A percentile compares a stretch with the other conserved stretches of the same genome.
These are phyloP conservation scores for Selenia dentaria DNA, from an alignment of 2,888 invertebrate species.

Conservation along the genomic window DNA sequence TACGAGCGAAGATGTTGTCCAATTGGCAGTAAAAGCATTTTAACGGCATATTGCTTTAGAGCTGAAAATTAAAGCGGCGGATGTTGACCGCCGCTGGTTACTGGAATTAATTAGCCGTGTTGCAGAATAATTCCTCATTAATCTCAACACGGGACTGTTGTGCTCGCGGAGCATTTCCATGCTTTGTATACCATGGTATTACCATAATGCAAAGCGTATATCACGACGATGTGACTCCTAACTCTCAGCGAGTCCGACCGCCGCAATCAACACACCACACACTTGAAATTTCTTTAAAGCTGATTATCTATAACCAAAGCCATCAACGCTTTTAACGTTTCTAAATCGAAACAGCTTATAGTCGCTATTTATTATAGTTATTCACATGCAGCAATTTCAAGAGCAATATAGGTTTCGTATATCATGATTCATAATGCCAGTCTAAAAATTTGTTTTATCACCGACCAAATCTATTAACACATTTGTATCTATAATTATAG, in stretches of 20 bases:
- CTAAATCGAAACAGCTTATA: constrained; percentile 8
- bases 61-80: constrained; percentile 64
- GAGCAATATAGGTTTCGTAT: constrained; percentile 7
- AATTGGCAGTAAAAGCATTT: constrained; percentile 68
- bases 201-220: constrained; percentile 50
- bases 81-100: constrained; percentile 50
- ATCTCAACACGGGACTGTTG: constrained; percentile 55
- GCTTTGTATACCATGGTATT: constrained; percentile 56
- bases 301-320: not conserved
- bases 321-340: constrained; percentile 5
- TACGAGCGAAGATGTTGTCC: constrained; percentile 66
- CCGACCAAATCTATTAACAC: constrained; percentile 22
- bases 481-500: constrained; percentile 13
- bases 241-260: not conserved
- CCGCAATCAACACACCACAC: not conserved
- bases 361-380: constrained; percentile 7
- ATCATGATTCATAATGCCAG: constrained; percentile 10
- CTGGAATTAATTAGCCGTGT: constrained; percentile 62
- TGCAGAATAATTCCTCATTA: constrained; percentile 69
- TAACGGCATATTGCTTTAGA: constrained; percentile 67
- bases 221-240: constrained; percentile 17
- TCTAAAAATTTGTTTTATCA: too few species aligned
- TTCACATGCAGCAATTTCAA: constrained; percentile 16
- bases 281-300: not conserved
- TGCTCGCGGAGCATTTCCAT: constrained; percentile 58